Evolutionary conservation across 2,888 invertebrate genomes (phyloP), one percentile per base, ranked within the genome.

Genomic region (Drosophila formosana): DNA sequence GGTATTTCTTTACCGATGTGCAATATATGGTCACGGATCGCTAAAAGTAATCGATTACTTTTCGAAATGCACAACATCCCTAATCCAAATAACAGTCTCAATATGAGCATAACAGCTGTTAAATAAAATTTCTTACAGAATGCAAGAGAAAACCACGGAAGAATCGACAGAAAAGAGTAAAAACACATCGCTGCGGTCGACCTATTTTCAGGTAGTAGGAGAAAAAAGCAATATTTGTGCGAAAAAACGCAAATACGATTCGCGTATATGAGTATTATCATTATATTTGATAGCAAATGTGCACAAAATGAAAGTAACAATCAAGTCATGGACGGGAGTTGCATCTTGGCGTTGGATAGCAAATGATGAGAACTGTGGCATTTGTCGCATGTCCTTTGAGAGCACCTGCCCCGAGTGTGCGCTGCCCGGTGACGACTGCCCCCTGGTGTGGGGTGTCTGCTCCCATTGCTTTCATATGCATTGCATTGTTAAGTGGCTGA

Each of bases 391-490:
- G 97, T 96, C 99, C 52, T 99, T 99, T 93, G 99, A 99, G 93
- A 98, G 97, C 86, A 98, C 98, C 91, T 99, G 99, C 91, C 98
- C 98, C 2, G 99, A 99, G 93, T 99, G 99, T 93, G 98, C 98
- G 93, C 94, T 98, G 75, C 99, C 99, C 25, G 99, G 99, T 55
- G 99, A 99, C 94, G 98, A 99, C 93, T 99, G 99, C 91, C 99
- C 99, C 13, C 93, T 99, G 91, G 99, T 99, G 79, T 99, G 98
- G 98, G 99, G 99, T 69, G 96, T 97, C 90, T 99, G 99, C 93
- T 97, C 98, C 7, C 99, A 99, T 93, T 99, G 99, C 93, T 99
- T 99, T 93, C 99, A 99, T 93, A 98, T 99, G 93, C 99, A 99
- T 93, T 99, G 99, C 93, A 99, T 99, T 90, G 97, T 98, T 92